Evolutionary conservation across 2,113 vertebrate species (phyloP).

Genomic region (Phrynocephalus versicolor): DNA sequence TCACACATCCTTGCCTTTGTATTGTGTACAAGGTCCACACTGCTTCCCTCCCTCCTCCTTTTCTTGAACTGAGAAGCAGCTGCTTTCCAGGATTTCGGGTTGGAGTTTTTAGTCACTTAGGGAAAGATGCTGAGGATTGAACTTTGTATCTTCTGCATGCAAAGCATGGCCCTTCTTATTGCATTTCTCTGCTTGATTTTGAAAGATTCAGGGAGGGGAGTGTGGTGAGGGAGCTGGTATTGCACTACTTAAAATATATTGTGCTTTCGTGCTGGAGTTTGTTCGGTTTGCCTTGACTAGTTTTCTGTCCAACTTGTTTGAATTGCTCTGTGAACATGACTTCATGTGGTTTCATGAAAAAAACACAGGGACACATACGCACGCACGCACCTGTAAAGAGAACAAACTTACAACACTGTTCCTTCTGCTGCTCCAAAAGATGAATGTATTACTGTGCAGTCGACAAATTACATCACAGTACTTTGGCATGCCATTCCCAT

Average conservation of each 20-base stretch:
- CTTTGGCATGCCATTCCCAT: background rate
- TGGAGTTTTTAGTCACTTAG: background rate
- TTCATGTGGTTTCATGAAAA: background rate
- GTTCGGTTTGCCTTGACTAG: background rate
- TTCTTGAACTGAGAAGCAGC: background rate
- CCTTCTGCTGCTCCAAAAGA: background rate
- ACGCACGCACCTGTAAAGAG: background rate
- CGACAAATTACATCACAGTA: slow-evolving; percentile 9
- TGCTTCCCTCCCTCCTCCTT: background rate
- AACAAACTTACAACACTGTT: background rate
- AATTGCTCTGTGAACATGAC: background rate
- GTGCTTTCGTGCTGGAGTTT: background rate
- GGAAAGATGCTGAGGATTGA: background rate
- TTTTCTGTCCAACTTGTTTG: slow-evolving; percentile 2
- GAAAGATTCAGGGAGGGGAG: background rate
- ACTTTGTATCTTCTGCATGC: background rate
- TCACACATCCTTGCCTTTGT: no score
- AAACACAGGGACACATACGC: background rate
- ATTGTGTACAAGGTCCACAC: no score
- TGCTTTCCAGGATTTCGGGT: background rate
- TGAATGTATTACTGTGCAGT: background rate
- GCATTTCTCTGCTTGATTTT: background rate
- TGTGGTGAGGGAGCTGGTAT: no score
- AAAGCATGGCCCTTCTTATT: background rate
- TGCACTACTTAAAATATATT: background rate